A percentile compares a stretch with the other conserved stretches of the same genome.
Evolutionary conservation across 2,888 invertebrate genomes (phyloP).

Genomic region (Latheticus oryzae): DNA sequence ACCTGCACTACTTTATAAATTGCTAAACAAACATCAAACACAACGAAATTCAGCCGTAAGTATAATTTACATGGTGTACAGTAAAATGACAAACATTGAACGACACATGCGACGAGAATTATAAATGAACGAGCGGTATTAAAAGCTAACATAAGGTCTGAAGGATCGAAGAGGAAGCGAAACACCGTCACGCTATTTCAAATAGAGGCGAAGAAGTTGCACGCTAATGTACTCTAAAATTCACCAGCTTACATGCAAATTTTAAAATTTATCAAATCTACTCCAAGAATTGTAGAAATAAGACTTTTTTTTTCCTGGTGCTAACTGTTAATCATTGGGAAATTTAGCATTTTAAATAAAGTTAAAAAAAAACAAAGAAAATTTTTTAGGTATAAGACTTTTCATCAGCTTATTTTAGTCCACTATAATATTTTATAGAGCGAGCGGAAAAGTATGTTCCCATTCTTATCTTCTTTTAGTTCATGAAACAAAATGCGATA

Average conservation of each 20-base stretch:
- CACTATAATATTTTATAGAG: too few species aligned
- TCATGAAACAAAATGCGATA: too few species aligned
- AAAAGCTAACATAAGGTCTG: slow-evolving; percentile 28
- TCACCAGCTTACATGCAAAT: slow-evolving; percentile 26
- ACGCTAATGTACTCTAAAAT: slow-evolving; percentile 25
- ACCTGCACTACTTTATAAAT: slow-evolving; percentile 34
- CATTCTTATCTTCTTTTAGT: too few species aligned
- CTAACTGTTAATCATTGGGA: too few species aligned
- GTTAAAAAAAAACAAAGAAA: too few species aligned
- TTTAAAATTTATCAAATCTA: slow-evolving; percentile 2
- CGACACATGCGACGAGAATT: slow-evolving; percentile 36
- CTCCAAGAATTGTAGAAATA: too few species aligned
- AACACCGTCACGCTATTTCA: slow-evolving; percentile 34
- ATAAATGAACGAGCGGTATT: slow-evolving; percentile 33
- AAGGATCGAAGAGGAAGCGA: slow-evolving; percentile 25
- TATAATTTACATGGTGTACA: slow-evolving; percentile 37
- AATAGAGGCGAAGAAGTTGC: slow-evolving; percentile 20
- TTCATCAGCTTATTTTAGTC: too few species aligned
- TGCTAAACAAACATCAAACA: slow-evolving; percentile 32
- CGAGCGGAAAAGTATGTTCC: too few species aligned
- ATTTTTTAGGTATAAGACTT: too few species aligned
- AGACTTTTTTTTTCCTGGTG: too few species aligned
- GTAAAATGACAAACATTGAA: slow-evolving; percentile 36
- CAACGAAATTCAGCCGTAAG: slow-evolving; percentile 24
- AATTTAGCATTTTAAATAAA: too few species aligned